phyloP scores from a whole-genome alignment of 92 coral and sea anemone genomes.

The Metridium senile region DNA sequence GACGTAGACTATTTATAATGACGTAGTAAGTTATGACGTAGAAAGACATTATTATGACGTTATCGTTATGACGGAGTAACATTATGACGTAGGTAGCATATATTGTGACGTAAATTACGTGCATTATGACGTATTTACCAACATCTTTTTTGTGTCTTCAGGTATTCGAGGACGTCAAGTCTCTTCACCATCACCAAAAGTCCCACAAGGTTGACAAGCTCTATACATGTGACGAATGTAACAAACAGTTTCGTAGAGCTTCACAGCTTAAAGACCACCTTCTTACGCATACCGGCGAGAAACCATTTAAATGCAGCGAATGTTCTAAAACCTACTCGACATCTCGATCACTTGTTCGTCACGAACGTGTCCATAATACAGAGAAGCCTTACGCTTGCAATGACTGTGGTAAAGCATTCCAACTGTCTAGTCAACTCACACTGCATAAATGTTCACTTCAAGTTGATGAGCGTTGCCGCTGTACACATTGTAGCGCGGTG shows the following conservation, averaged over 20 bases:
- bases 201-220: constrained; percentile 49
- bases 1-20: too few relatives aligned
- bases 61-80: too few relatives aligned
- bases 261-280: constrained; percentile 47
- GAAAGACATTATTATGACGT: too few relatives aligned
- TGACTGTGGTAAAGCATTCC: constrained; percentile 48
- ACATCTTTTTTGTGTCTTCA: too few relatives aligned
- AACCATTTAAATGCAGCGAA: constrained; percentile 43
- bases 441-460: constrained; percentile 30
- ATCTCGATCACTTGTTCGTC: constrained; percentile 47
- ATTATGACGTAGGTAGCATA: too few relatives aligned
- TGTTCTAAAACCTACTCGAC: constrained; percentile 55
- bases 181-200: constrained; percentile 40
- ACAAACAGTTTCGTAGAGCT: constrained; percentile 45
- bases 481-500: constrained; percentile 33
- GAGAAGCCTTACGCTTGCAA: constrained; percentile 46
- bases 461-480: constrained; percentile 40
- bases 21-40: too few relatives aligned
- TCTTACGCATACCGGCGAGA: constrained; percentile 37
- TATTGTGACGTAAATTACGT: too few relatives aligned
- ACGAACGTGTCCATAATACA: constrained; percentile 37
- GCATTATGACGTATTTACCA: too few relatives aligned
- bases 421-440: constrained; percentile 25
- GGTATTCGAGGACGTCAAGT: constrained; percentile 20
- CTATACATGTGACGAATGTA: constrained; percentile 47